Conservation (phyloP, 2,888 invertebrate genomes). For the Biston betularia region DNA sequence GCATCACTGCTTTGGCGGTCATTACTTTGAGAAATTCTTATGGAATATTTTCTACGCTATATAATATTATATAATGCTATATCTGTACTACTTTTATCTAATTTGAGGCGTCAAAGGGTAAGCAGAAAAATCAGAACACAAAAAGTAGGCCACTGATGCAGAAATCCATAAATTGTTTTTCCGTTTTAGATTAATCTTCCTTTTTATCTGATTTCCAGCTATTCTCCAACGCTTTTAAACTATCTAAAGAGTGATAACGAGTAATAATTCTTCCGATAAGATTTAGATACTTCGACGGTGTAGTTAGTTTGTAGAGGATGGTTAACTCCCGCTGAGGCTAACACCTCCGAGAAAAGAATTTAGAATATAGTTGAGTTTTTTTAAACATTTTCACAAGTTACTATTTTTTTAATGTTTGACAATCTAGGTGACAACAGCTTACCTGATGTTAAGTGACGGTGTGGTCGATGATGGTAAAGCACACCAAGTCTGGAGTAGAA, state of each 20-base stretch:
- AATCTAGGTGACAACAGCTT: no score
- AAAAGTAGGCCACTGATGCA: not conserved
- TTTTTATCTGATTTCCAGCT: slow-evolving; percentile 31
- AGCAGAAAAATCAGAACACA: not conserved
- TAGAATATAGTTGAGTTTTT: not conserved
- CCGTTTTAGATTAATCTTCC: slow-evolving; percentile 26
- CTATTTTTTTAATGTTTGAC: no score
- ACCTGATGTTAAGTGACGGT: no score
- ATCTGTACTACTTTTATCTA: no score
- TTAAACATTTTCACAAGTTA: no score
- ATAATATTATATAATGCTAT: no score
- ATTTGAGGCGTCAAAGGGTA: not conserved
- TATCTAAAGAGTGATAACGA: slow-evolving; percentile 65
- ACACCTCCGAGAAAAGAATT: slow-evolving; percentile 10
- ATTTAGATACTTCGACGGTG: slow-evolving; percentile 67
- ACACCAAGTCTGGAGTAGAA: no score
- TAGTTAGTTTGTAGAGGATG: slow-evolving; percentile 59
- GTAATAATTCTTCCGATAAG: slow-evolving; percentile 68
- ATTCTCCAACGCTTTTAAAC: slow-evolving; percentile 52
- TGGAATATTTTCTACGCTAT: no score
- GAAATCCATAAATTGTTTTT: slow-evolving; percentile 9
- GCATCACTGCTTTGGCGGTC: no score
- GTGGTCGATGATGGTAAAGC: no score
- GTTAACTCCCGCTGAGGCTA: slow-evolving; percentile 45
- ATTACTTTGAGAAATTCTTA: no score